Conservation (phyloP, 2,797 vertebrate genomes). For the Coreius guichenoti region DNA sequence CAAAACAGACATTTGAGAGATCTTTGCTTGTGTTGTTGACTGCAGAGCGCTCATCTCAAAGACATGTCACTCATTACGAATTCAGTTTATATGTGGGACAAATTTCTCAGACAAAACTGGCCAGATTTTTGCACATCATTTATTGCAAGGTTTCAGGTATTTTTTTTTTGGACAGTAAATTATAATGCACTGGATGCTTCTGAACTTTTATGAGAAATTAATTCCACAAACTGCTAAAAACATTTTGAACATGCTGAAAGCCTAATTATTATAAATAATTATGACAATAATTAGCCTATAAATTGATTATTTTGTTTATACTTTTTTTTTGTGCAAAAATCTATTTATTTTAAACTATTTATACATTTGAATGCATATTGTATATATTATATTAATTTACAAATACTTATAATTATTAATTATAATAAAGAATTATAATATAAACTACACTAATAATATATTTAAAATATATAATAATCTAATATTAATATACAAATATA, state of each 20-base stretch:
- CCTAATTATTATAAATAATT: neutral
- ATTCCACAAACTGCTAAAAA: neutral
- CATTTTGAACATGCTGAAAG: neutral
- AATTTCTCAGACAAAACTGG: neutral
- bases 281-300: neutral
- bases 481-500: neutral
- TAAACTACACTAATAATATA: neutral
- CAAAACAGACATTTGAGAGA: constrained; percentile 32
- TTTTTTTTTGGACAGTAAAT: neutral
- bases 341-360: neutral
- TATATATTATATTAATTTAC: neutral
- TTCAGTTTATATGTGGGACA: neutral
- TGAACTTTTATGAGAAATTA: neutral
- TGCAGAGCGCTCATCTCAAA: neutral
- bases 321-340: neutral
- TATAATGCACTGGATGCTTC: neutral
- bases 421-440: neutral
- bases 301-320: neutral
- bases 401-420: neutral
- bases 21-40: neutral
- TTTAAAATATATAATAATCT: neutral
- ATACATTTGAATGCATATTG: too few species aligned
- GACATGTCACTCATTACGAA: neutral
- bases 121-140: neutral
- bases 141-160: neutral